Evolutionary conservation across 2,113 vertebrate species (phyloP), one percentile per base, ranked within the genome.

Genomic region (Greenwoodochromis staneri): DNA sequence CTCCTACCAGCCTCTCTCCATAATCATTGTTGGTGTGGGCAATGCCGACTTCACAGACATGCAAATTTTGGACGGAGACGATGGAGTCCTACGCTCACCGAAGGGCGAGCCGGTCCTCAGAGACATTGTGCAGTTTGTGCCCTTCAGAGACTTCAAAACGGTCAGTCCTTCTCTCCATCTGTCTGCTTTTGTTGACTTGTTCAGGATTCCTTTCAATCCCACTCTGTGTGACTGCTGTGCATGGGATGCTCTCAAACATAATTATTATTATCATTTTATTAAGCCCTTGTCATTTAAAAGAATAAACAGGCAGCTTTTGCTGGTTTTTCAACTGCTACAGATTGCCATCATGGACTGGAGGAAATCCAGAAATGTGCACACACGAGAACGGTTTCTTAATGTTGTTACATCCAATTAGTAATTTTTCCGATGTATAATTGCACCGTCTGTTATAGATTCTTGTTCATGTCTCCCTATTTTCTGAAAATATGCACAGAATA

Each of bases 11-110:
- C 98, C 98, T 81, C 97, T 99, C 95, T 98, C 98, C 94, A 98
- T 98, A 91, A 98, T 99, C 94, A 98, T 99, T 16, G 98, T 99
- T 4, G 98, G 98, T 1, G 98, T 99, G 89, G 98, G 98, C 91
- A 99, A 98, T 1, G 98, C 98, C 0, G 98, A 98, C 96, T 98
- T 99, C 96, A 98, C 98, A 0, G 98, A 99, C 96, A 98, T 98
- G 98, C 98, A 98, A 96, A 97, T 98, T 94, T 96, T 99, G 89
- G 98, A 98, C 0, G 98, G 98, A 1, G 98, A 98, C 1, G 97
- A 98, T 0, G 98, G 98, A 0, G 87, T 98, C 76, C 96, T 99
- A 59, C 97, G 97, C 31, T 98, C 98, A 53, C 98, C 98, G 0
- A 97, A 96, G 85, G 98, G 98, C 2, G 98, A 99, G 88, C 98